Conservation (phyloP, 2,113 vertebrate genomes). For the Muscicapa adusta region DNA sequence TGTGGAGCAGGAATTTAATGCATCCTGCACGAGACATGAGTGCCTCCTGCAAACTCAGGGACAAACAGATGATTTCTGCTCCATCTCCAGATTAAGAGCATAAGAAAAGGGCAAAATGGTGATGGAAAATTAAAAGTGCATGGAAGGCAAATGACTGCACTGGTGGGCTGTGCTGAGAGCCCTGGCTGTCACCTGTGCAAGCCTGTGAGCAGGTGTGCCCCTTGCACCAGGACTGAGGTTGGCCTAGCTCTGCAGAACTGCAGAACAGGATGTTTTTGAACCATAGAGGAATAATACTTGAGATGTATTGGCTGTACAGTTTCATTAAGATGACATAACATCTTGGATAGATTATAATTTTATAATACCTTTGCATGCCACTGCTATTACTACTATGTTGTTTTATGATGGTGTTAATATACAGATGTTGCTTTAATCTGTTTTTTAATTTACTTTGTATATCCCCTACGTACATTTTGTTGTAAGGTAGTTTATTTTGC, state of each 20-base stretch:
- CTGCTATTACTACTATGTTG: slow-evolving; percentile 65
- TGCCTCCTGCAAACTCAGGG: not conserved
- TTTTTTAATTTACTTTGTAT: slow-evolving; percentile 76
- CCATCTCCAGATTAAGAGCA: accelerated
- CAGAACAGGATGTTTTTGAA: not conserved
- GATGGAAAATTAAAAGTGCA: accelerated
- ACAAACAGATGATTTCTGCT: not conserved
- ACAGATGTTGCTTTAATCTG: slow-evolving; percentile 79
- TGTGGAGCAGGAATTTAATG: not conserved
- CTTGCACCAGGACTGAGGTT: not conserved
- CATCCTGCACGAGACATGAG: accelerated
- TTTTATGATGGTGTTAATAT: slow-evolving; percentile 75
- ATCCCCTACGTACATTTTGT: slow-evolving; percentile 76
- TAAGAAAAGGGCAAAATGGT: not conserved
- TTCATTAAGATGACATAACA: slow-evolving; percentile 66
- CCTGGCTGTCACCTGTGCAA: accelerated
- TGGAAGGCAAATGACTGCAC: not conserved
- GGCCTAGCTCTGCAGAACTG: not conserved
- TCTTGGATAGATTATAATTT: slow-evolving; percentile 72
- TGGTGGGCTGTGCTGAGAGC: not conserved
- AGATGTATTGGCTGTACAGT: slow-evolving; percentile 36
- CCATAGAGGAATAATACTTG: slow-evolving; percentile 21
- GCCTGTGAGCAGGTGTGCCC: accelerated
- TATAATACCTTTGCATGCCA: slow-evolving; percentile 70
- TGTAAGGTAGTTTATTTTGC: slow-evolving; percentile 71